Evolutionary conservation across 2,797 vertebrate genomes (phyloP), one percentile per base, ranked within the genome.

Genomic region (Hippoglossus hippoglossus): DNA sequence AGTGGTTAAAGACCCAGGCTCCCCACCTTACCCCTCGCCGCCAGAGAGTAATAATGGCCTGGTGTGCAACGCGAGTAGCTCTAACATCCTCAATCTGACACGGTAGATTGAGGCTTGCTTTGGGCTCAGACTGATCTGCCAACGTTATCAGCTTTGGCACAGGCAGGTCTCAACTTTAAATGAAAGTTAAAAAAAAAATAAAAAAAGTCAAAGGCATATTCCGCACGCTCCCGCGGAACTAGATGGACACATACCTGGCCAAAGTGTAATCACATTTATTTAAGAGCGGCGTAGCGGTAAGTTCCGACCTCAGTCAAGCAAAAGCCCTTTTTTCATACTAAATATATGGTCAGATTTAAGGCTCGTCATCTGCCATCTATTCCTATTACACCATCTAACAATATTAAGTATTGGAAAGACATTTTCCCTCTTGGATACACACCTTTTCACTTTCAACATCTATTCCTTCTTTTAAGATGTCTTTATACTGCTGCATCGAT

Each of bases 41-140:
- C 63, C 53, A 46, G 34, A 44, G 64, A 79, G 73, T 79, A 75
- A 83, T 80, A 87, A 83, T 79, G 71, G 68, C 65, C 59, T 44
- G 21, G 60, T 79, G 77, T 67, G 73, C 74, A 75, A 67, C 22
- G 64, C 67, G 78, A 81, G 65, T 63, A 31, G 31, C 71, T 71
- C 75, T 81, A 52, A 86, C 74, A 80, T 77, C 63, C 71, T 81
- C 73, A 82, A 62, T 85, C 71, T 83, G 84, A 84, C 74, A 77
- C 6, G 66, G 62, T 81, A 71, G 79, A 83, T 65, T 70, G 77
- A 74, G 58, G 66, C 63, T 66, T 26, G 66, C 73, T 82, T 73
- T 79, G 55, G 58, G 58, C 69, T 77, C 58, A 47, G 52, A 66
- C 65, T 55, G 67, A 78, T 77, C 69, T 81, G 74, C 64, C 63